phyloP scores from a whole-genome alignment of 1,140 invertebrate species.

The Periplaneta americana region DNA sequence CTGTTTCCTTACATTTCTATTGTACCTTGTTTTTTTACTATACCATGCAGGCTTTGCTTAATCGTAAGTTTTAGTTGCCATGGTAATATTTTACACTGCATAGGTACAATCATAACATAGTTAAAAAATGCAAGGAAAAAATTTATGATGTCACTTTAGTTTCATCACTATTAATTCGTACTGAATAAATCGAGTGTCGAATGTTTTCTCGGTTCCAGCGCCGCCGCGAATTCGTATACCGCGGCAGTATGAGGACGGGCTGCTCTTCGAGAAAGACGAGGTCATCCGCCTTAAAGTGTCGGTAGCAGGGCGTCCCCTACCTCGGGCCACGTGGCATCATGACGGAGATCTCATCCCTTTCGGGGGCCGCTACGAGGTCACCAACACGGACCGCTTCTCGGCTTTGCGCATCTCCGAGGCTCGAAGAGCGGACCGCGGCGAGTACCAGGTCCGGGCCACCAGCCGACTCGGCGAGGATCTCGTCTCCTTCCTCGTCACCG shows the following conservation, averaged over 20 bases:
- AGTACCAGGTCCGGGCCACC: conserved; percentile 74
- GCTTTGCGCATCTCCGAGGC: conserved; percentile 67
- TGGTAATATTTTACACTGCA: no score
- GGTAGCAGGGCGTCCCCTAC: conserved; percentile 80
- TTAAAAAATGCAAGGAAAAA: no score
- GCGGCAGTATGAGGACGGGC: conserved; percentile 77
- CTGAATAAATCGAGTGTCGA: not conserved
- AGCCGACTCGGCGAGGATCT: conserved; percentile 79
- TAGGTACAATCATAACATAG: no score
- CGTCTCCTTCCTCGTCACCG: conserved; percentile 75
- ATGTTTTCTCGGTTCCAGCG: conserved; percentile 40
- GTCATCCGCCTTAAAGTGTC: conserved; percentile 83
- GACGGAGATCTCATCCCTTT: conserved; percentile 65
- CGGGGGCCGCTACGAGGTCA: conserved; percentile 54
- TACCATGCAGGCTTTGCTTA: no score
- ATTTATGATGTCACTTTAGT: no score
- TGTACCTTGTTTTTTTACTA: no score
- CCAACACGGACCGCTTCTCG: conserved; percentile 61
- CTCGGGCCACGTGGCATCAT: conserved; percentile 78
- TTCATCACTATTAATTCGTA: no score
- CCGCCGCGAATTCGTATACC: conserved; percentile 72
- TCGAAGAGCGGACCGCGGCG: conserved; percentile 70
- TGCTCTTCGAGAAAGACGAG: conserved; percentile 84
- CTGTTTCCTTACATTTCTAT: no score
- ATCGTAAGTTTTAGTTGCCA: no score